phyloP scores from a whole-genome alignment of 2,797 vertebrate genomes.

The Clarias pachynema region DNA sequence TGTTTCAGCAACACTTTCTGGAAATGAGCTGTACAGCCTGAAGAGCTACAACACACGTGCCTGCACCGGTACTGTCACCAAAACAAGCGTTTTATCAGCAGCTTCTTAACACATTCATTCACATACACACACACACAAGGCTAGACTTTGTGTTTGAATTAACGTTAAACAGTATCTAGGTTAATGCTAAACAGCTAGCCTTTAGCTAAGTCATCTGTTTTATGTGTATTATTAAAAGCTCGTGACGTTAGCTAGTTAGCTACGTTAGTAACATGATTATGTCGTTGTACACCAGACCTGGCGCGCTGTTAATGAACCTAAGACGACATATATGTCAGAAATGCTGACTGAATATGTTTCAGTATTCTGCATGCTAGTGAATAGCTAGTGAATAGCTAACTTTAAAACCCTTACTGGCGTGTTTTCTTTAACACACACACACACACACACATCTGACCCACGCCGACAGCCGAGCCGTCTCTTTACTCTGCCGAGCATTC shows the following conservation, averaged over 20 bases:
- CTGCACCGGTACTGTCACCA: background rate
- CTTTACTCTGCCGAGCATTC: background rate
- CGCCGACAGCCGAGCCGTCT: background rate
- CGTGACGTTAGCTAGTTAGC: background rate
- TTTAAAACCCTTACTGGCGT: background rate
- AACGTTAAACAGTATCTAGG: background rate
- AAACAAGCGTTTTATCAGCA: background rate
- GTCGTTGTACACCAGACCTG: background rate
- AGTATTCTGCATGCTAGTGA: background rate
- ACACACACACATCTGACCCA: no score
- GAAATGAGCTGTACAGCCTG: constrained; percentile 13
- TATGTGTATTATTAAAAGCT: background rate
- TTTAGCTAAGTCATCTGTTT: background rate
- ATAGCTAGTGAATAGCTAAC: background rate
- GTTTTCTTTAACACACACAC: background rate
- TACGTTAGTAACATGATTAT: background rate
- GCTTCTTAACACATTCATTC: no score
- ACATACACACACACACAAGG: no score
- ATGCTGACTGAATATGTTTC: no score
- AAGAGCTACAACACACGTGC: background rate
- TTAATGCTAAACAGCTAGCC: background rate
- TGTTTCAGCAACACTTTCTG: constrained; percentile 25
- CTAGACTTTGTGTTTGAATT: background rate
- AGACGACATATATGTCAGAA: background rate
- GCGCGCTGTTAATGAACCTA: background rate